Base-by-base conservation (phyloP, 1,140 invertebrate species). In the Macrocentrus cingulum region DNA sequence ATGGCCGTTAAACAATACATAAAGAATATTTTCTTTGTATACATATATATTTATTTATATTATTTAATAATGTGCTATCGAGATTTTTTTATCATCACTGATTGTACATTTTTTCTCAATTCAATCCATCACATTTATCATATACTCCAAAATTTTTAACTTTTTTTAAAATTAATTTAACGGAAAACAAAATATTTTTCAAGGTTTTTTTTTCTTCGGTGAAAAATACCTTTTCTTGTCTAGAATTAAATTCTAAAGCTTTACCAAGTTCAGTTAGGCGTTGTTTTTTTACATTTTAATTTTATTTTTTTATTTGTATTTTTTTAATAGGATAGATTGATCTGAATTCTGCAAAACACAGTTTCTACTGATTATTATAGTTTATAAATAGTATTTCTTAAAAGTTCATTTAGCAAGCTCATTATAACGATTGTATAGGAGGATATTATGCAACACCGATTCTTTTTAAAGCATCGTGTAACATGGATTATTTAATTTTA, bases 221-320 rank as follows among this genome's bases (percentile, higher is more conserved):
- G 36, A 55, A 29, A 55, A 18, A 22, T 32, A n/a, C 13, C 11
- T 25, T 13, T 16, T 15, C 19, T 45, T 44, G 15, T 15, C 45
- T 34, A 13, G 25, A 36, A 56, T 49, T 25, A 22, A 34, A 55
- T 51, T 25, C 59, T 61, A 56, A 61, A 61, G 59, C 59, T 61
- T 53, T 61, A 61, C 53, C 53, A 61, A 56, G 49, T 56, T 61
- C 36, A 56, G 46, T 61, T 41, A 56, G 54, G 53, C 54, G 22
- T 48, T 32, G 18, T 48, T 45, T 22, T 25, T 56, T 46, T 29
- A 4, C 32, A 13, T 19, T 23, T 20, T 41, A 46, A 9, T 57
- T 19, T 57, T 39, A 20, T 49, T 22, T 39, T 45, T 13, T 51
- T 34, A 51, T 36, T 1, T 32, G 13, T 51, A 36, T 36, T 34